phyloP scores from a whole-genome alignment of 2,888 invertebrate genomes.

The Temnothorax rugatulus region DNA sequence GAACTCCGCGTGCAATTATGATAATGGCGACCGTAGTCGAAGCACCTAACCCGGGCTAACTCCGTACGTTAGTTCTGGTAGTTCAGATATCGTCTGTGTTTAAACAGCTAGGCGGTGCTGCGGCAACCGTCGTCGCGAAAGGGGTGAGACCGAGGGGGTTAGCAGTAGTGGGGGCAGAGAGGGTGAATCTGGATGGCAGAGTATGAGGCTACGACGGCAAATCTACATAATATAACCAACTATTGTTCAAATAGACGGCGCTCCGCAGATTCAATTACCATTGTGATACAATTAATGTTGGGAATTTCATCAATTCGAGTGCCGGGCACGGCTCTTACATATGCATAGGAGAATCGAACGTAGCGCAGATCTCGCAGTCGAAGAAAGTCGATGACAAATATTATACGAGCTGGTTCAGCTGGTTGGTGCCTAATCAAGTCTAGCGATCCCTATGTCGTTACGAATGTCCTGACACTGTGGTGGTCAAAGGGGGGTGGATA shows the following conservation, averaged over 20 bases:
- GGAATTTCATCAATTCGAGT: constrained; percentile 86
- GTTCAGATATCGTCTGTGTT: constrained; percentile 86
- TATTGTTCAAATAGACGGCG: constrained; percentile 86
- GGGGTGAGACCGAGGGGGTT: constrained; percentile 77
- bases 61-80: constrained; percentile 82
- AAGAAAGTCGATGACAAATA: constrained; percentile 78
- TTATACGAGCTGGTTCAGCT: constrained; percentile 69
- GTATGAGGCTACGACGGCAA: constrained; percentile 82
- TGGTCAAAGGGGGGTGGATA: background rate
- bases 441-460: constrained; percentile 30
- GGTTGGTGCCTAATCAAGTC: constrained; percentile 68
- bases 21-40: constrained; percentile 82
- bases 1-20: constrained; percentile 83
- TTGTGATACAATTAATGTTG: constrained; percentile 87
- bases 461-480: background rate
- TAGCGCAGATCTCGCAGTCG: constrained; percentile 78
- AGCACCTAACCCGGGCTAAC: constrained; percentile 79
- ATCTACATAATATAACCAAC: constrained; percentile 87
- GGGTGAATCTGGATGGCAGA: constrained; percentile 76
- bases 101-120: constrained; percentile 85
- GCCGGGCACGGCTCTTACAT: constrained; percentile 84
- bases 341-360: constrained; percentile 86
- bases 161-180: constrained; percentile 67
- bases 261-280: constrained; percentile 86
- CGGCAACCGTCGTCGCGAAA: constrained; percentile 76